A percentile compares a stretch with the other conserved stretches of the same genome.
These are phyloP conservation scores for Leptodactylus fuscus DNA, from an alignment of 2,113 vertebrate genomes.

Conservation along the genomic window DNA sequence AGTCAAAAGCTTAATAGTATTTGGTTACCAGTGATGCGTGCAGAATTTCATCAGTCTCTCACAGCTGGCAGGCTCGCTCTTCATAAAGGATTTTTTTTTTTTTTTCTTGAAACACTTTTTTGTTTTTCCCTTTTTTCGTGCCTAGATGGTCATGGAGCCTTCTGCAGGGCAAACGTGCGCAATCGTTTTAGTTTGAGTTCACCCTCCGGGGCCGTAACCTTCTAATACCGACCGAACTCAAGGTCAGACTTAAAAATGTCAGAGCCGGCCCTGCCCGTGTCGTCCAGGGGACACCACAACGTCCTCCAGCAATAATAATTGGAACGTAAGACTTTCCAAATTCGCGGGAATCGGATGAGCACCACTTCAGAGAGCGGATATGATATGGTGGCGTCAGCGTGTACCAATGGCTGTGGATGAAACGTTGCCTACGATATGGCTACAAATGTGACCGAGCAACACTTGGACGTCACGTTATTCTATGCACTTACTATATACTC, in stretches of 20 bases:
- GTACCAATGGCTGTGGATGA: too few species aligned
- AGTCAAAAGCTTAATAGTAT: conserved; percentile 57
- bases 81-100: not conserved
- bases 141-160: not conserved
- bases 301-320: too few species aligned
- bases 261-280: too few species aligned
- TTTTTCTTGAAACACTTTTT: conserved; percentile 11
- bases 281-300: too few species aligned
- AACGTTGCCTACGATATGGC: too few species aligned
- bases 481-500: too few species aligned
- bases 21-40: conserved; percentile 57
- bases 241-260: not conserved
- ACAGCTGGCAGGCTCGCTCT: conserved; percentile 37
- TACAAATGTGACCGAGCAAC: too few species aligned
- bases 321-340: too few species aligned
- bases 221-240: not conserved
- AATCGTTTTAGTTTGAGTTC: not conserved
- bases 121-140: not conserved
- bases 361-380: too few species aligned
- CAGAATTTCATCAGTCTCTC: conserved; percentile 52
- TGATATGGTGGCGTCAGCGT: too few species aligned
- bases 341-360: too few species aligned
- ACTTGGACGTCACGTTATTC: too few species aligned
- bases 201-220: not conserved
- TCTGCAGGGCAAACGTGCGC: not conserved